Evolutionary conservation across 2,888 invertebrate species (phyloP).

Genomic region (Carpatolechia fugitivella): DNA sequence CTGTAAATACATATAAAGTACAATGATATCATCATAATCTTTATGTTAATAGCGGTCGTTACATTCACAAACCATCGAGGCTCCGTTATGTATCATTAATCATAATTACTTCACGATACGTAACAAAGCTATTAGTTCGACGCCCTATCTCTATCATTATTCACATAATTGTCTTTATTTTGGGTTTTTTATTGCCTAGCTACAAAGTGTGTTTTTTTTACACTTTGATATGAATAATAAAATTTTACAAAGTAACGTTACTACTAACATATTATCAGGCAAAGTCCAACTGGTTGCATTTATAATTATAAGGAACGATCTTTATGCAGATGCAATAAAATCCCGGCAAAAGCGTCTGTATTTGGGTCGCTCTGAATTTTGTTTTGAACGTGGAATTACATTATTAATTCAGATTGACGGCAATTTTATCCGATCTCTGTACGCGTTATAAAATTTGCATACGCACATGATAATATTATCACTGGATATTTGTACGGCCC

Average conservation of each 20-base stretch:
- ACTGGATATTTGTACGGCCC: slow-evolving; percentile 24
- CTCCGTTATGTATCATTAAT: neutral
- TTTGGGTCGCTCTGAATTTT: neutral
- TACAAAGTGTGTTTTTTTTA: no score
- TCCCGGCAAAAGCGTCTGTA: neutral
- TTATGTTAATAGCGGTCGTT: neutral
- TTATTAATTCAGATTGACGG: slow-evolving; percentile 9
- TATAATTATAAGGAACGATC: neutral
- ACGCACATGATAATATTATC: slow-evolving; percentile 27
- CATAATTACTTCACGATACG: neutral
- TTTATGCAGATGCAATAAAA: slow-evolving; percentile 4
- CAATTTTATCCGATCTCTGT: slow-evolving; percentile 15
- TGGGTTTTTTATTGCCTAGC: no score
- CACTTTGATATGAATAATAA: no score
- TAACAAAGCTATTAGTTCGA: neutral
- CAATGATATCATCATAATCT: neutral
- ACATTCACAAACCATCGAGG: neutral
- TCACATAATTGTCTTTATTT: no score
- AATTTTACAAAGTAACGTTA: no score
- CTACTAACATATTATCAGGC: no score
- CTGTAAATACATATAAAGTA: no score
- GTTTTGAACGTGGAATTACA: slow-evolving; percentile 13
- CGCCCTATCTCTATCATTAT: neutral
- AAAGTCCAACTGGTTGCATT: neutral
- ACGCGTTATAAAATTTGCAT: slow-evolving; percentile 21